These are phyloP conservation scores for Pseudomugil gertrudae DNA, from an alignment of 2,797 vertebrate species.

Conservation along the genomic window DNA sequence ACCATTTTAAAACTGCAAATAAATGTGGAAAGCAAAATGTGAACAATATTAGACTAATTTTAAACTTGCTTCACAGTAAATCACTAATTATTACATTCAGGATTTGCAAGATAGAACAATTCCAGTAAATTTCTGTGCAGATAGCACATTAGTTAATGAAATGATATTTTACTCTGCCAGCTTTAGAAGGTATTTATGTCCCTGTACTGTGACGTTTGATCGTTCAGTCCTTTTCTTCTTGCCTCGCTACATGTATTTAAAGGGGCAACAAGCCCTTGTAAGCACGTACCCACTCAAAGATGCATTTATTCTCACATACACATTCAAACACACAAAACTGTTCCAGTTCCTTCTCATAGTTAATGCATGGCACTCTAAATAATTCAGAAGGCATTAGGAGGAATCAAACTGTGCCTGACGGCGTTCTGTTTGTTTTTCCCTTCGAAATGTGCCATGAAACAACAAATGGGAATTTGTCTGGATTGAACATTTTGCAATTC, in stretches of 20 bases:
- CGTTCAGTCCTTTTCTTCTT: slow-evolving; percentile 20
- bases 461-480: slow-evolving; percentile 28
- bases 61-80: not conserved
- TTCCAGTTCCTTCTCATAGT: slow-evolving; percentile 34
- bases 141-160: not conserved
- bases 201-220: slow-evolving; percentile 20
- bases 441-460: slow-evolving; percentile 2
- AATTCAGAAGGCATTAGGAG: slow-evolving; percentile 54
- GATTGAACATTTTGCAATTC: slow-evolving; percentile 6
- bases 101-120: not conserved
- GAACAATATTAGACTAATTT: not conserved
- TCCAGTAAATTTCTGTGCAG: not conserved
- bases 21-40: not conserved
- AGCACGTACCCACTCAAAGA: slow-evolving; percentile 24
- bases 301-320: slow-evolving; percentile 18
- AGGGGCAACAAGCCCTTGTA: slow-evolving; percentile 29
- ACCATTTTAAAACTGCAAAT: not conserved
- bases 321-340: slow-evolving; percentile 4
- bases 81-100: not conserved
- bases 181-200: not conserved
- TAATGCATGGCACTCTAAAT: slow-evolving; percentile 55
- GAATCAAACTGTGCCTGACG: slow-evolving; percentile 42
- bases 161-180: not conserved
- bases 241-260: slow-evolving; percentile 32
- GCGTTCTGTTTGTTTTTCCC: slow-evolving; percentile 33